These are phyloP conservation scores for Poeciliopsis gracilis DNA, from an alignment of 2,797 vertebrate genomes.

Conservation along the genomic window DNA sequence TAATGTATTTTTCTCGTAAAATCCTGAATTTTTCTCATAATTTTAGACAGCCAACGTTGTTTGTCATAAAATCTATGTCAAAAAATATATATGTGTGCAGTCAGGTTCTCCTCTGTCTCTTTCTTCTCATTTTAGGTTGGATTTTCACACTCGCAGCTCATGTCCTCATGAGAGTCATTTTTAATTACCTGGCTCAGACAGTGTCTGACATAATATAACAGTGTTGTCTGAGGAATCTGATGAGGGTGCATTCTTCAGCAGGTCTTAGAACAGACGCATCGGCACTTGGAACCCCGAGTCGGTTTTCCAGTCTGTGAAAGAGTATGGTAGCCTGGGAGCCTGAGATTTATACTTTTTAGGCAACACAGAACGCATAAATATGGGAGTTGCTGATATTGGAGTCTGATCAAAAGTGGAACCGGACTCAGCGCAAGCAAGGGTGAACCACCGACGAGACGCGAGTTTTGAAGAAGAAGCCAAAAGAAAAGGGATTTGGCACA, in stretches of 20 bases:
- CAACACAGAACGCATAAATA: not conserved
- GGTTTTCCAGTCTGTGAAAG: not conserved
- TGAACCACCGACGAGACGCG: not conserved
- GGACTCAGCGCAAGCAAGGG: not conserved
- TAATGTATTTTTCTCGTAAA: not conserved
- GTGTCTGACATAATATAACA: not conserved
- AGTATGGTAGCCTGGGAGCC: no score
- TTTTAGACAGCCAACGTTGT: not conserved
- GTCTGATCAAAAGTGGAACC: not conserved
- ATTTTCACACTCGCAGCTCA: not conserved
- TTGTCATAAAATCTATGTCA: not conserved
- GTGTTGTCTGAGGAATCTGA: not conserved
- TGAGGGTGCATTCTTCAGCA: not conserved
- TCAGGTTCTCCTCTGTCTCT: not conserved
- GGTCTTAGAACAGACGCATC: not conserved
- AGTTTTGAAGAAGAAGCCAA: not conserved
- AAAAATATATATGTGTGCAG: not conserved
- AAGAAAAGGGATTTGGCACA: not conserved
- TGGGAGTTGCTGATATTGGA: not conserved
- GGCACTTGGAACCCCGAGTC: not conserved
- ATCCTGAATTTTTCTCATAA: not conserved
- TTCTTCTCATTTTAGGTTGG: not conserved
- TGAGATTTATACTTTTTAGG: not conserved
- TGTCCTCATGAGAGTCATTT: not conserved
- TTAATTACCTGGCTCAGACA: conserved; percentile 3